Percentiles rank a stretch among this genome's conserved stretches.
These are phyloP conservation scores for Drosophila lacteicornis DNA, from an alignment of 1,140 invertebrate genomes.

Conservation along the genomic window DNA sequence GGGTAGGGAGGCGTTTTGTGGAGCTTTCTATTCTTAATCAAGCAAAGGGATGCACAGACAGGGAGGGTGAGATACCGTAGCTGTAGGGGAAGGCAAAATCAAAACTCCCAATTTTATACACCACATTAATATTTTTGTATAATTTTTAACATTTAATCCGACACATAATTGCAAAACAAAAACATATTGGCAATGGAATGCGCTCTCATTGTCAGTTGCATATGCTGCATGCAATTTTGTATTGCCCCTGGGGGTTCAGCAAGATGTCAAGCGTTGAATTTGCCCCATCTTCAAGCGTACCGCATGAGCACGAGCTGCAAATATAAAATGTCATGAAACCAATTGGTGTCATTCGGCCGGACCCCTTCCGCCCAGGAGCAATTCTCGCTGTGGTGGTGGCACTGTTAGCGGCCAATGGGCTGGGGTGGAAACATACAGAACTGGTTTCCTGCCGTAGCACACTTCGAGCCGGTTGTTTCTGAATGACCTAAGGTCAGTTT, in stretches of 20 bases:
- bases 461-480: conserved; percentile 29
- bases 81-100: background rate
- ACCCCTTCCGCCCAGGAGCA: conserved; percentile 48
- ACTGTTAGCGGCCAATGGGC: conserved; percentile 1
- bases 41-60: conserved; percentile 28
- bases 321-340: conserved; percentile 61
- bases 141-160: conserved; percentile 7
- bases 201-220: background rate
- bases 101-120: background rate
- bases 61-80: background rate
- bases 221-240: conserved; percentile 28
- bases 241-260: conserved; percentile 31
- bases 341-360: conserved; percentile 55
- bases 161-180: background rate
- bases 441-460: conserved; percentile 41
- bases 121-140: background rate
- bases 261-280: conserved; percentile 66
- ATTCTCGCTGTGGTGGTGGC: conserved; percentile 53
- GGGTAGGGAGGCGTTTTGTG: conserved; percentile 17
- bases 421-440: conserved; percentile 23
- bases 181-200: background rate
- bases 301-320: conserved; percentile 18
- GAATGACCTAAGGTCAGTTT: conserved; percentile 73
- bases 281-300: conserved; percentile 33
- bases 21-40: conserved; percentile 39